Percentiles rank a stretch among this genome's conserved stretches.
Evolutionary conservation across 2,888 invertebrate species (phyloP).

Genomic region (Fabriciana adippe): DNA sequence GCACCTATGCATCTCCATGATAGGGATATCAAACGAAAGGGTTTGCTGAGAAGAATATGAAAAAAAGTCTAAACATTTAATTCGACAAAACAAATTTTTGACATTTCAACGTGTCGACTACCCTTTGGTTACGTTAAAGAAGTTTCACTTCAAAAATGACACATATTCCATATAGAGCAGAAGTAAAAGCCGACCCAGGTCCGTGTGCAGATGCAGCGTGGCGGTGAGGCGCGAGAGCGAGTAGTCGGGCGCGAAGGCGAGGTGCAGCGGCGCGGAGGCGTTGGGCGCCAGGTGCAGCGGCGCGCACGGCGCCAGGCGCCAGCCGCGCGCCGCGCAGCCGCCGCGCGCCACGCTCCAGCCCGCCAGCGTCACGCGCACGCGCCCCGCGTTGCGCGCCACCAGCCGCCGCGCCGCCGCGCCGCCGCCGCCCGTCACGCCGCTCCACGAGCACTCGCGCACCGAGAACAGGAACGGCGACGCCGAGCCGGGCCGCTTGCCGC

Average conservation of each 20-base stretch:
- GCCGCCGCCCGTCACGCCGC: conserved; percentile 56
- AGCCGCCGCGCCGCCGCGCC: conserved; percentile 84
- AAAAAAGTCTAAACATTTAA: no score
- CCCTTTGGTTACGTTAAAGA: no score
- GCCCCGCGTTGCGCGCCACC: conserved; percentile 94
- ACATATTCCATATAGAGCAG: no score
- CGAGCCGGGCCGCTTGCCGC: conserved; percentile 91
- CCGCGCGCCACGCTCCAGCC: conserved; percentile 60
- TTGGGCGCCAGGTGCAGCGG: conserved; percentile 61
- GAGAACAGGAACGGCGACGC: conserved; percentile 90
- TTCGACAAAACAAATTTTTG: no score
- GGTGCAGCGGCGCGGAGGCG: conserved; percentile 57
- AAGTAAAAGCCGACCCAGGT: conserved; percentile 34
- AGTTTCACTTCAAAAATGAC: no score
- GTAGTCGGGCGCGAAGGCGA: conserved; percentile 62
- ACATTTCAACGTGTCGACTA: no score
- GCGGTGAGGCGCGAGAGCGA: conserved; percentile 56
- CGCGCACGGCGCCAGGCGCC: conserved; percentile 63
- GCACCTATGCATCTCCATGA: no score
- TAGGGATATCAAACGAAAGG: no score
- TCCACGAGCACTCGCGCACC: conserved; percentile 46
- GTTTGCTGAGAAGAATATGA: no score
- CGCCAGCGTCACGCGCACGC: conserved; percentile 89
- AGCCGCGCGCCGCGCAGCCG: conserved; percentile 65
- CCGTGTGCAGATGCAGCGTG: conserved; percentile 51